Base-by-base conservation (phyloP, 1,140 invertebrate genomes). In the Cydia pomonella region DNA sequence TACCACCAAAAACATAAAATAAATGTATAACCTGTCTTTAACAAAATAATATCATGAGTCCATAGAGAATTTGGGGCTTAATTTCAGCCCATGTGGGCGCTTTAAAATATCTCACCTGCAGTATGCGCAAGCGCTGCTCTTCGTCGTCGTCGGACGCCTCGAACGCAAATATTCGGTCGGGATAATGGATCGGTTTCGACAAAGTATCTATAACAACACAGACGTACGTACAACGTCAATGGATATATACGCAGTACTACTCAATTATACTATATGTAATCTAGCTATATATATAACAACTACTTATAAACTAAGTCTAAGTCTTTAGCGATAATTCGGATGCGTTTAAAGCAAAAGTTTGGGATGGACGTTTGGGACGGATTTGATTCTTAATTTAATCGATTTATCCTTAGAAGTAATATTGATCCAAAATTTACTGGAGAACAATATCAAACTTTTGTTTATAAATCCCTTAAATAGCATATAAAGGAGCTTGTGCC, bases 171-270 rank as follows among this genome's bases (percentile, higher is more conserved):
- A 92, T 87, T 80, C 90, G 89, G 85, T 93, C 91, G 79, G 90
- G 91, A 71, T 91, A 92, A 89, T 89, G 87, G 83, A 85, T 92
- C 83, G 88, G 85, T 91, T 92, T 92, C 87, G 91, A 91, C 89
- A 93, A 93, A 93, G 91, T 87, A 93, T 93, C 91, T 93, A 93
- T 86, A 93, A 93, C 89, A 92, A 92, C 89, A 92, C 90, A 89
- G 86, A 92, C 84, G 87, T 85, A 90, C 84, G 86, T 76, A 87
- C 84, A 88, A 88, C 85, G 81, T 89, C 85, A 90, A 88, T 91
- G 81, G 80, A 86, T 85, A 81, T 85, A 80, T 53, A 75, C 78
- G 77, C 80, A 77, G 47, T 44, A 76, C 75, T 73, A 66, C 72
- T 9, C 13, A 38, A 78, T 73, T 25, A 79, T 71, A 50, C 72